Evolutionary conservation across 2,888 invertebrate species (phyloP), one percentile per base, ranked within the genome.

Genomic region (Ganaspis brasiliensis): DNA sequence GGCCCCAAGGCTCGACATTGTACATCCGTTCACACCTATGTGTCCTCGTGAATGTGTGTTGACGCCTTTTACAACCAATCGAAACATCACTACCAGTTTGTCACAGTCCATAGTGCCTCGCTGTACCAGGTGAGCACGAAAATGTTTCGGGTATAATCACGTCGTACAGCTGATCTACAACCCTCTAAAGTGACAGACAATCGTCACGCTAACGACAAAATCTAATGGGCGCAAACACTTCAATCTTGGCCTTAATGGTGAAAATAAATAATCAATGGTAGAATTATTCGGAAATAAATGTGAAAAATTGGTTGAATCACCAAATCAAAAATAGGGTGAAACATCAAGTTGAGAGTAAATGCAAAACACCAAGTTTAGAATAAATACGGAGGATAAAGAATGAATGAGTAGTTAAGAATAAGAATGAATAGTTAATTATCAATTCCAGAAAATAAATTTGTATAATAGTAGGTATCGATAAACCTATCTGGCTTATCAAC

Each of bases 81-180:
- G 67, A 67, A 67, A 67, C 67, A 67, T 67, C 67, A 67, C 40
- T 45, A 67, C 67, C 67, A 67, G 67, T 67, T 67, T 24, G 40
- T 26, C 45, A 14, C 67, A 40, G 21, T 14, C 24, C 37, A 63
- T 19, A 63, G 63, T 63, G 63, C 40, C 21, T 63, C 40, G 40
- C 67, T 67, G 45, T 67, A 26, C 67, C 67, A 67, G 67, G 67
- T 67, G 67, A 67, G 67, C 45, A 67, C 45, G 24, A 49, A 45
- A 45, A 45, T 67, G 10, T 67, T 67, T 67, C 45, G 45, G 24
- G 67, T 45, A 67, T 67, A 67, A 67, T 67, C 67, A 49, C 67
- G 24, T 67, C 67, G 45, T 67, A 67, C 26, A 26, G 26, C 59
- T 59, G 59, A 59, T 59, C 59, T 59, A 59, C 31, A 59, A 59